Evolutionary conservation across 2,113 vertebrate species (phyloP).

Genomic region (Lucifuga dentata): DNA sequence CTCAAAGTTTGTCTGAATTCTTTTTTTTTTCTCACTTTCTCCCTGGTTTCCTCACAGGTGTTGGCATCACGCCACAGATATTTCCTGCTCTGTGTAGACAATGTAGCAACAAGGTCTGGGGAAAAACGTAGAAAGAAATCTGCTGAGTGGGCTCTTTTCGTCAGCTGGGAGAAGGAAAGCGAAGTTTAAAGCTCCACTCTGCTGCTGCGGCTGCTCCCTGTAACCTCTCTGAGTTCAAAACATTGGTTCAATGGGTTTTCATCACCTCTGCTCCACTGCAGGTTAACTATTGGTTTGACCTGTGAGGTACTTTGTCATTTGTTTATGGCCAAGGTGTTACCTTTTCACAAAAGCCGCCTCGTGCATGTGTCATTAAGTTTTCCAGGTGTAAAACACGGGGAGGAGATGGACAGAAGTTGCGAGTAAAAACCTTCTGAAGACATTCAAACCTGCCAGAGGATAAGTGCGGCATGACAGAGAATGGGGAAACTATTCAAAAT

Average conservation of each 20-base stretch:
- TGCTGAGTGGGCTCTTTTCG: conserved; percentile 50
- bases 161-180: conserved; percentile 17
- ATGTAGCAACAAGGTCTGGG: conserved; percentile 28
- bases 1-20: conserved; percentile 49
- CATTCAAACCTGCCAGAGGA: conserved; percentile 16
- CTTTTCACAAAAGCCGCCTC: conserved; percentile 6
- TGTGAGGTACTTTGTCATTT: conserved; percentile 6
- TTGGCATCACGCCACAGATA: conserved; percentile 59
- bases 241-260: conserved; percentile 22
- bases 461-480: conserved; percentile 25
- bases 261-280: conserved; percentile 9
- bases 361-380: neutral
- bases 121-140: neutral
- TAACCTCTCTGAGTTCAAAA: conserved; percentile 5
- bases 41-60: conserved; percentile 48
- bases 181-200: neutral
- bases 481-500: conserved; percentile 39
- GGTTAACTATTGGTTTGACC: conserved; percentile 36
- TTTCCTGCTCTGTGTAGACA: conserved; percentile 57
- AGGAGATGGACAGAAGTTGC: conserved; percentile 7
- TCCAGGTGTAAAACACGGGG: conserved; percentile 24
- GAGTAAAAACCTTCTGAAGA: conserved; percentile 11
- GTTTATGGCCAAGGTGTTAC: conserved; percentile 1
- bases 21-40: conserved; percentile 43
- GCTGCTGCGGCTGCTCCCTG: conserved; percentile 6